A percentile compares a stretch with the other conserved stretches of the same genome.
Conservation (phyloP, 1,140 invertebrate genomes). For the Dufourea novaeangliae region DNA sequence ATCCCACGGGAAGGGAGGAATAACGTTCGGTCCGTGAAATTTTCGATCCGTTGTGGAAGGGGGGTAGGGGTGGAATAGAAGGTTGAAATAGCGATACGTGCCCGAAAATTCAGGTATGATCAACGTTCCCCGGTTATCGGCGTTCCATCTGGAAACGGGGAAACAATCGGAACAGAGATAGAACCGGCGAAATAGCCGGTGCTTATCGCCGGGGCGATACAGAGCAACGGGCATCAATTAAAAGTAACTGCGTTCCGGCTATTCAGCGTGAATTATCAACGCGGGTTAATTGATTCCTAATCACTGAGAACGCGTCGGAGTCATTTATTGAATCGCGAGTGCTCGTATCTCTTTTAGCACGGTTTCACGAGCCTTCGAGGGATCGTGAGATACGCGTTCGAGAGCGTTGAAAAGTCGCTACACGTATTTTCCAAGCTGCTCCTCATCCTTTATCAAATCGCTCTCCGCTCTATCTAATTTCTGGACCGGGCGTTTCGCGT, state of each 20-base stretch:
- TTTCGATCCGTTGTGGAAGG: slow-evolving; percentile 8
- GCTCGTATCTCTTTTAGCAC: background rate
- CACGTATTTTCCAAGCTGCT: too few species aligned
- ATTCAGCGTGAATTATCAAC: slow-evolving; percentile 50
- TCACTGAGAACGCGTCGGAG: slow-evolving; percentile 12
- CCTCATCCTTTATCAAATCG: too few species aligned
- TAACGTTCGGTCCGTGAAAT: slow-evolving; percentile 38
- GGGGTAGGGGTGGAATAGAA: slow-evolving; percentile 28
- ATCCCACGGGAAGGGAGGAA: slow-evolving; percentile 31
- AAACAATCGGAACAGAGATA: slow-evolving; percentile 41
- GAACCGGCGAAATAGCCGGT: slow-evolving; percentile 27
- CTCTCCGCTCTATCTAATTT: too few species aligned
- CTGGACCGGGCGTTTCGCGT: too few species aligned
- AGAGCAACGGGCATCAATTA: slow-evolving; percentile 37
- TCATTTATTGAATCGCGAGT: slow-evolving; percentile 35
- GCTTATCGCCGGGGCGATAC: slow-evolving; percentile 44
- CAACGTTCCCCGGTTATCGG: slow-evolving; percentile 29
- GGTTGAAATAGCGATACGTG: slow-evolving; percentile 37
- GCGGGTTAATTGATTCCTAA: slow-evolving; percentile 49
- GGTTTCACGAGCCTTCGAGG: background rate
- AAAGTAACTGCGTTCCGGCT: slow-evolving; percentile 40
- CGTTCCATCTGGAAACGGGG: slow-evolving; percentile 37
- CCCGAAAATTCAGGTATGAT: slow-evolving; percentile 43
- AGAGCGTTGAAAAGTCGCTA: slow-evolving; percentile 2
- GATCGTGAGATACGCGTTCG: too few species aligned